Percentiles rank a stretch among this genome's conserved stretches.
Conservation (phyloP, 2,888 invertebrate species). For the Hermaeophaga mercurialis region DNA sequence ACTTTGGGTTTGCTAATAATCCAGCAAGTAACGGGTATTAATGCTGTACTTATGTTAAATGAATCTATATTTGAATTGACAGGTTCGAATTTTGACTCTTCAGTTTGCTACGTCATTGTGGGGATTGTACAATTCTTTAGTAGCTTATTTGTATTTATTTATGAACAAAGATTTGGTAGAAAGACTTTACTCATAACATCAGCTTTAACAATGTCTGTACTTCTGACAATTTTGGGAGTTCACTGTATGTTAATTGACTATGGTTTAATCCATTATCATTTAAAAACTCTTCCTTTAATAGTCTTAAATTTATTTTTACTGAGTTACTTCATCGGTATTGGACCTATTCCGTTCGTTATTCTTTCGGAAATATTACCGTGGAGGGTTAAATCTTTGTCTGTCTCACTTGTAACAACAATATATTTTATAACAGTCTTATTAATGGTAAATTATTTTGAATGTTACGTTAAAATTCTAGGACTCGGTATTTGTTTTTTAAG, state of each 20-base stretch:
- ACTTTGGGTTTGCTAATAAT: conserved; percentile 73
- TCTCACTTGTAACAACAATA: conserved; percentile 15
- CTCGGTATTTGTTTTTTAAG: conserved; percentile 41
- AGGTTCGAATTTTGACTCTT: conserved; percentile 62
- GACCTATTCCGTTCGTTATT: conserved; percentile 81
- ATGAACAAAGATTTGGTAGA: conserved; percentile 72
- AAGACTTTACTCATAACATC: conserved; percentile 74
- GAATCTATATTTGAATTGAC: conserved; percentile 72
- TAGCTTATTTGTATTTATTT: conserved; percentile 60
- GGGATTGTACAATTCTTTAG: conserved; percentile 76
- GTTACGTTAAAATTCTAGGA: conserved; percentile 33
- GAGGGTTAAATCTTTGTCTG: conserved; percentile 67
- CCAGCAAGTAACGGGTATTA: conserved; percentile 84
- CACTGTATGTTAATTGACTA: conserved; percentile 34
- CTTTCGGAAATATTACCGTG: conserved; percentile 81
- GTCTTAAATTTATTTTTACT: conserved; percentile 73
- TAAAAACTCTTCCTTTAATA: conserved; percentile 72
- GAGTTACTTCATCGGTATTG: conserved; percentile 71
- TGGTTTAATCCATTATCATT: conserved; percentile 42
- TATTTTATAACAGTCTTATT: conserved; percentile 35
- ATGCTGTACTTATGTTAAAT: conserved; percentile 79
- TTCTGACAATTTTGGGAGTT: conserved; percentile 60
- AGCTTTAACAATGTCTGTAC: conserved; percentile 64
- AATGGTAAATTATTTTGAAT: conserved; percentile 41
- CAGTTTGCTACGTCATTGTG: conserved; percentile 75